These are phyloP conservation scores for Nasua narica DNA, from an alignment of 2,797 vertebrate species.

Conservation along the genomic window DNA sequence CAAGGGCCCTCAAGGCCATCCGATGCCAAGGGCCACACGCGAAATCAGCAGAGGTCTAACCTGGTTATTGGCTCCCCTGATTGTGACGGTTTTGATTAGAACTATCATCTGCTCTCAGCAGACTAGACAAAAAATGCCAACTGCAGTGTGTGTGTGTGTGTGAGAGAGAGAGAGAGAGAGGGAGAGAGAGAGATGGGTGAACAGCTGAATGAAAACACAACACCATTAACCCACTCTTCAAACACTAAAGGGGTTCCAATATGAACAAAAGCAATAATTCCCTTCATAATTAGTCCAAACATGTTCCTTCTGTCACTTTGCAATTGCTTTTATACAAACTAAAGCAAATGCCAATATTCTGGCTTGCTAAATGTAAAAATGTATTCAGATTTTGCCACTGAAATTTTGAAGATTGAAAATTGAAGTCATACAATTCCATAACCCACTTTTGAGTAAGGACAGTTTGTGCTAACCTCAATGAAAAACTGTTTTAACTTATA, in stretches of 20 bases:
- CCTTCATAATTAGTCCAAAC: conserved; percentile 61
- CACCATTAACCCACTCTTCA: conserved; percentile 71
- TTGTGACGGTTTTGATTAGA: conserved; percentile 83
- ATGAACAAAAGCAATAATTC: conserved; percentile 62
- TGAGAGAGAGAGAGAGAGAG: too few species aligned
- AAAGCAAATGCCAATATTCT: conserved; percentile 37
- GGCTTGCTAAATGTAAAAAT: conserved; percentile 53
- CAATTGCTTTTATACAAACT: conserved; percentile 23
- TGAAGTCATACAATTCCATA: conserved; percentile 20
- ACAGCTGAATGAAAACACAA: conserved; percentile 72
- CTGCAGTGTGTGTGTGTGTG: not conserved
- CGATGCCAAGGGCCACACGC: conserved; percentile 71
- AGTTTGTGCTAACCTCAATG: conserved; percentile 18
- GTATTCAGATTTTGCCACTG: not conserved
- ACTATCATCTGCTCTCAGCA: conserved; percentile 82
- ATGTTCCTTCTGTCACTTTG: conserved; percentile 59
- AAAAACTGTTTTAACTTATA: not conserved
- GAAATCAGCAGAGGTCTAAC: conserved; percentile 81
- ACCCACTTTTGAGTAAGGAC: not conserved
- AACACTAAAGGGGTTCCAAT: conserved; percentile 72
- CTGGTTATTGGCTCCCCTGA: conserved; percentile 82
- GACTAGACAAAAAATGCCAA: conserved; percentile 80
- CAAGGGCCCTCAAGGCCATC: conserved; percentile 80
- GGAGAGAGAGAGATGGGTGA: not conserved
- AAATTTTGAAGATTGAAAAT: conserved; percentile 39